Evolutionary conservation across 2,113 vertebrate species (phyloP).

Genomic region (Xiphophorus hellerii): DNA sequence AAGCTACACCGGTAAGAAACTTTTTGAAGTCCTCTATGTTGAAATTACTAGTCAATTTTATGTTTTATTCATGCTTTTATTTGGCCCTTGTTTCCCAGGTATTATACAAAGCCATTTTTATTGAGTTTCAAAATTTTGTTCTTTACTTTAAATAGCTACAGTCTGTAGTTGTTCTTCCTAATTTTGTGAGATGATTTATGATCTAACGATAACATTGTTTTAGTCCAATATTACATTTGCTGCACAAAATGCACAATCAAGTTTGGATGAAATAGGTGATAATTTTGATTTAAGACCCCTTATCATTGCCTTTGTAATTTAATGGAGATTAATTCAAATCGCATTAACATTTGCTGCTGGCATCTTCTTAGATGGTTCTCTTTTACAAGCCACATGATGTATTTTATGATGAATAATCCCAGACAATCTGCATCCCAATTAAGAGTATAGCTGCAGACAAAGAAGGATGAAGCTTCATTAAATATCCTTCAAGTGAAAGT

Average conservation of each 20-base stretch:
- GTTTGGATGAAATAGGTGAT: constrained; percentile 32
- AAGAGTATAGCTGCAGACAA: constrained; percentile 33
- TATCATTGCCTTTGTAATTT: constrained; percentile 51
- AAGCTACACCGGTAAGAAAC: too few species aligned
- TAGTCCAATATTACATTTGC: constrained; percentile 20
- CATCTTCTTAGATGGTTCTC: constrained; percentile 38
- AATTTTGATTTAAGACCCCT: constrained; percentile 42
- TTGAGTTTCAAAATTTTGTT: constrained; percentile 10
- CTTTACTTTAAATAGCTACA: constrained; percentile 4
- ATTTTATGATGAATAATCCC: constrained; percentile 49
- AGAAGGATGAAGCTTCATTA: constrained; percentile 62
- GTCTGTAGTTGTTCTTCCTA: constrained; percentile 1
- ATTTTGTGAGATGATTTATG: constrained; percentile 2
- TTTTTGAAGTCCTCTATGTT: not conserved
- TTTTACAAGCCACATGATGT: constrained; percentile 44
- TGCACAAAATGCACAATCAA: constrained; percentile 30
- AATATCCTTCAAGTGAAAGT: constrained; percentile 65
- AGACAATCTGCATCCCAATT: constrained; percentile 57
- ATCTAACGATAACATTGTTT: constrained; percentile 20
- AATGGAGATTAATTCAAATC: constrained; percentile 63
- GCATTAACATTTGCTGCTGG: constrained; percentile 57
- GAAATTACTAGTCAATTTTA: not conserved
- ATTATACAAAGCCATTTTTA: not conserved
- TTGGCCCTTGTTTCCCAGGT: not conserved
- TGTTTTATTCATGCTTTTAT: not conserved